Evolutionary conservation across 2,113 vertebrate genomes (phyloP).

Genomic region (Bujurquina vittata): DNA sequence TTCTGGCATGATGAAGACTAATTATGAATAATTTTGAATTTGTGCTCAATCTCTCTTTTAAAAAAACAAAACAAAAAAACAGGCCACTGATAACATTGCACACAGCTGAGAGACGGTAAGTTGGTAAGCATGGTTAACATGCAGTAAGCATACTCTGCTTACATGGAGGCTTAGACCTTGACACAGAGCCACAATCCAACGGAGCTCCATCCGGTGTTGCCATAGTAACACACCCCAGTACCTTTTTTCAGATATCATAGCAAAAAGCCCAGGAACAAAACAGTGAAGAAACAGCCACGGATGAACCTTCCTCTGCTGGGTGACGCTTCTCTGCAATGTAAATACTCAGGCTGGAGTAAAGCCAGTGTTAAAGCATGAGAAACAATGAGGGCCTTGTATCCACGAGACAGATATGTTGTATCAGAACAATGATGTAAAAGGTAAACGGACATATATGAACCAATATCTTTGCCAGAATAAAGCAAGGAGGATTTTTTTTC

Average conservation of each 20-base stretch:
- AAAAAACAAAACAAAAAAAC: not conserved
- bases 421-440: conserved; percentile 5
- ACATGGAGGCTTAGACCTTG: conserved; percentile 75
- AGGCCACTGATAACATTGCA: conserved; percentile 17
- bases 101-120: conserved; percentile 31
- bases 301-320: conserved; percentile 48
- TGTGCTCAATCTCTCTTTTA: not conserved
- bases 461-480: conserved; percentile 51
- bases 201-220: conserved; percentile 77
- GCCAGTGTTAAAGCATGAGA: not conserved
- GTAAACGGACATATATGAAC: conserved; percentile 19
- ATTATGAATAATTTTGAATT: conserved; percentile 6
- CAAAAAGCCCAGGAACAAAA: conserved; percentile 69
- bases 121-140: conserved; percentile 64
- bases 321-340: conserved; percentile 28
- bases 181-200: conserved; percentile 74
- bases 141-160: conserved; percentile 66
- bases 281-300: conserved; percentile 42
- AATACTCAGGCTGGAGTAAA: conserved; percentile 21
- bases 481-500: conserved; percentile 15
- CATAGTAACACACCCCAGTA: conserved; percentile 78
- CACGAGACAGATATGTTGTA: conserved; percentile 15
- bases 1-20: not conserved
- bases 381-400: not conserved
- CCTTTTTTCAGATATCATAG: conserved; percentile 70